Evolutionary conservation across 2,888 invertebrate species (phyloP), one percentile per base, ranked within the genome.

Genomic region (Drosophila buzzatii): DNA sequence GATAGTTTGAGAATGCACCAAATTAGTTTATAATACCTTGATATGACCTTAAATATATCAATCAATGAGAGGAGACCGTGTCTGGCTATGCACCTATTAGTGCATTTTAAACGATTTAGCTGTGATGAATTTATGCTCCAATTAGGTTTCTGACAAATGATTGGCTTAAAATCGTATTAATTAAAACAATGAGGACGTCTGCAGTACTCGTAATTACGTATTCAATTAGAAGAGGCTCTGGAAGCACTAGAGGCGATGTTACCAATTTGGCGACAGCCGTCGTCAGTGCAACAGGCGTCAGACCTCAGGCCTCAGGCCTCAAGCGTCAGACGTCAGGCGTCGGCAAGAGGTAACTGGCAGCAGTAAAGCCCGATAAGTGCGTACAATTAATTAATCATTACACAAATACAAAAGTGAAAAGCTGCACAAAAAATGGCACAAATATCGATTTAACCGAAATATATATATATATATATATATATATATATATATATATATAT

Each of bases 341-440:
- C 27, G 27, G 61, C 78, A 67, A 70, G 70, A 70, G 70, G 66
- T 74, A 70, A 70, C 82, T 67, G 67, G 70, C 70, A 61, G 59
- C 59, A 66, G 47, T 57, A 23, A 47, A 53, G 51, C 57, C 68
- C 65, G 89, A 83, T 87, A 87, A 87, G 85, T 68, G 61, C 45
- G 47, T 59, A 75, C 57, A 68, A 70, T 87, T 85, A 89, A 85
- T 85, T 85, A 85, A 85, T 85, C 85, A 85, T 89, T 89, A 89
- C 87, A 85, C 53, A 70, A 51, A 74, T 49, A 71, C 69, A 68
- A 71, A 68, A 73, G 70, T 70, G 69, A 68, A 79, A 79, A 79
- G 76, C 76, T 80, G 81, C 76, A 72, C 55, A 81, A 85, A 85
- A 88, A 75, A 76, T 81, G 80, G 73, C 72, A 70, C 69, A 83